phyloP scores from a whole-genome alignment of 2,797 vertebrate genomes.

The Microcaecilia unicolor region DNA sequence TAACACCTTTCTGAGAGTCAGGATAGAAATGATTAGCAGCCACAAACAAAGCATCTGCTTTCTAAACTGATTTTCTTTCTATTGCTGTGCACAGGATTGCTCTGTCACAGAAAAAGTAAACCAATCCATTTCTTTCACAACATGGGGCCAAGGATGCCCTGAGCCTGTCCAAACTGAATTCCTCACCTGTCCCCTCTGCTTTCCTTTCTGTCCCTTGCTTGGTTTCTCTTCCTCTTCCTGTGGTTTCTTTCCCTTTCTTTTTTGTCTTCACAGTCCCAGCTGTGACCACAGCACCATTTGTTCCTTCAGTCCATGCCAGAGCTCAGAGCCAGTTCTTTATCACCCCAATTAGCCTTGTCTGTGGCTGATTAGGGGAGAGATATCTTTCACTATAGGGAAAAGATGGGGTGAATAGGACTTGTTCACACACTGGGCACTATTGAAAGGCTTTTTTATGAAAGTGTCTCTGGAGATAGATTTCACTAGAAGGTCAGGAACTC shows the following conservation, averaged over 20 bases:
- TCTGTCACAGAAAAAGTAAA: too few relatives aligned
- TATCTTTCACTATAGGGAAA: slow-evolving; percentile 18
- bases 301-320: slow-evolving; percentile 24
- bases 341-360: slow-evolving; percentile 31
- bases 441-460: not conserved
- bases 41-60: slow-evolving; percentile 44
- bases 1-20: slow-evolving; percentile 29
- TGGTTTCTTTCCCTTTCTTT: not conserved
- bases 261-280: slow-evolving; percentile 24
- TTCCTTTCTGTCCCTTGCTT: not conserved
- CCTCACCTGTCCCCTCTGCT: slow-evolving; percentile 19
- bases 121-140: slow-evolving; percentile 2
- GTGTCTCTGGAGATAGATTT: fast-evolving
- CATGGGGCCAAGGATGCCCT: slow-evolving; percentile 1
- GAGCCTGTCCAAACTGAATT: slow-evolving; percentile 20
- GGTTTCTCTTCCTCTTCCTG: not conserved
- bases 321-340: slow-evolving; percentile 18
- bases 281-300: slow-evolving; percentile 17
- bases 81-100: slow-evolving; percentile 15
- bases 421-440: not conserved
- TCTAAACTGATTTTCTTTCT: slow-evolving; percentile 38
- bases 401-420: not conserved
- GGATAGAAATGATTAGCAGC: slow-evolving; percentile 42
- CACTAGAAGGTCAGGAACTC: not conserved
- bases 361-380: slow-evolving; percentile 37